A percentile compares a stretch with the other conserved stretches of the same genome.
Conservation (phyloP, 2,113 vertebrate genomes). For the Pantherophis guttatus region DNA sequence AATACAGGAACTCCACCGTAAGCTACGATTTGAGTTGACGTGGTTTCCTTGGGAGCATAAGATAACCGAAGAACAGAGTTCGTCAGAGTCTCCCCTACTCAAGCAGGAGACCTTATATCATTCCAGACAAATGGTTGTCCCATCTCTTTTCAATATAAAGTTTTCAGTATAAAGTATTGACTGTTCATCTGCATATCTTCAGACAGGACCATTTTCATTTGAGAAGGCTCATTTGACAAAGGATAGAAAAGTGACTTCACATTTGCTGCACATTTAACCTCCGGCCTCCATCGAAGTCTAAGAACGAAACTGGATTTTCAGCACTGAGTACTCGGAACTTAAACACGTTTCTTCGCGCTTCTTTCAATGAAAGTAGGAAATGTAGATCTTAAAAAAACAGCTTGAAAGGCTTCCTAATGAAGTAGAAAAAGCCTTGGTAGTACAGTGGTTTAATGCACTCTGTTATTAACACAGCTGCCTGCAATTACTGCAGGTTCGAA, state of each 20-base stretch:
- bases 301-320: background rate
- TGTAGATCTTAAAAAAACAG: background rate
- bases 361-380: rapidly evolving
- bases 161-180: background rate
- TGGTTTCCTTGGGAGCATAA: background rate
- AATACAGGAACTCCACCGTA: background rate
- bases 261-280: background rate
- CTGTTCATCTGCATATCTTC: background rate
- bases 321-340: background rate
- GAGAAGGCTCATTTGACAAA: background rate
- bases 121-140: background rate
- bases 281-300: background rate
- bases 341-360: background rate
- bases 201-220: background rate
- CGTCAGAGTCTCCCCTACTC: too few species aligned
- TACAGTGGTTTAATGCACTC: too few species aligned
- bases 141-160: too few species aligned
- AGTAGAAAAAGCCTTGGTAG: background rate
- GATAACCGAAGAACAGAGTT: background rate
- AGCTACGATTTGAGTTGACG: background rate
- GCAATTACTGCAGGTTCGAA: too few species aligned
- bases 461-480: too few species aligned
- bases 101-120: background rate
- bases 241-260: background rate
- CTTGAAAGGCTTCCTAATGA: background rate